phyloP scores from a whole-genome alignment of 2,888 invertebrate genomes.

The Conus canariensis region DNA sequence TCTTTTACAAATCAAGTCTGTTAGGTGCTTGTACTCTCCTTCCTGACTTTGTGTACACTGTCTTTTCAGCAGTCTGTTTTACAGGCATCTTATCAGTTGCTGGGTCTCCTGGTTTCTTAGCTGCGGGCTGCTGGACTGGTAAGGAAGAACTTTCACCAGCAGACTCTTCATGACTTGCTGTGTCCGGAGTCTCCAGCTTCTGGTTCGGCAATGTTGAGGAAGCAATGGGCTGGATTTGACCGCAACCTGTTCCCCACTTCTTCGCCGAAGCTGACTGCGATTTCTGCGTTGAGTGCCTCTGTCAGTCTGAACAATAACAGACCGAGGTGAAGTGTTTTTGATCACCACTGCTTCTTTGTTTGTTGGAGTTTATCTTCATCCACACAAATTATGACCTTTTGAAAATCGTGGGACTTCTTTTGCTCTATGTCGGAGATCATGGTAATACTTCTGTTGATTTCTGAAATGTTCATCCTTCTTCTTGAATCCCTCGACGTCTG shows the following conservation, averaged over 20 bases:
- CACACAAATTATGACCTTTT: neutral
- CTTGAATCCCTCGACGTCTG: slow-evolving; percentile 1
- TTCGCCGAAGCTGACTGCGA: no score
- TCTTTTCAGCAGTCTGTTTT: no score
- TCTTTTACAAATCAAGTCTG: no score
- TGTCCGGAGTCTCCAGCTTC: neutral
- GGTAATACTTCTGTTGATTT: neutral
- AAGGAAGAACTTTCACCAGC: neutral
- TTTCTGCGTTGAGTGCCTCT: no score
- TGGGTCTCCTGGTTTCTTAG: no score
- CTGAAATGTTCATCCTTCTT: slow-evolving; percentile 3
- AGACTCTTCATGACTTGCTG: neutral
- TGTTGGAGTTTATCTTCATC: slow-evolving; percentile 12
- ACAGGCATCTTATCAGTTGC: no score
- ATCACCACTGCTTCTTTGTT: neutral
- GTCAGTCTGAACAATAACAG: no score
- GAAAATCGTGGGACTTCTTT: neutral
- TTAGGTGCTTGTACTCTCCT: no score
- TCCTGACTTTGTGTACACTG: no score
- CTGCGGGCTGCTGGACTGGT: no score
- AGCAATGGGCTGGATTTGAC: neutral
- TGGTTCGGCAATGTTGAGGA: neutral
- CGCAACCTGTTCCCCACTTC: no score
- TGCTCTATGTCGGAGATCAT: neutral
- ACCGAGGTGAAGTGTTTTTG: no score